phyloP scores from a whole-genome alignment of 2,888 invertebrate genomes.

The Parnassius apollo region DNA sequence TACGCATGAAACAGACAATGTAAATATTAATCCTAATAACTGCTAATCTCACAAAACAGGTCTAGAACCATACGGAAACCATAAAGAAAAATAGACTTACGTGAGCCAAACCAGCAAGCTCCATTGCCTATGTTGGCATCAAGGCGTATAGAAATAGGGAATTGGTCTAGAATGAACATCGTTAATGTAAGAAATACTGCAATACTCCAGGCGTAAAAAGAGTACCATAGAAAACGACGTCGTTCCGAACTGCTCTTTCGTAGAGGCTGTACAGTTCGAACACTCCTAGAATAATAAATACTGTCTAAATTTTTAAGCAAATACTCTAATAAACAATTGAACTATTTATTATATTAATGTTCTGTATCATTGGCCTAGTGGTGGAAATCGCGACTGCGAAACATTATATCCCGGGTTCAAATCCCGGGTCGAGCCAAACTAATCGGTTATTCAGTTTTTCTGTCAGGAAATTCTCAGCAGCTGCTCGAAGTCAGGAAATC shows the following conservation, averaged over 20 bases:
- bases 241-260: conserved; percentile 68
- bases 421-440: too few species aligned
- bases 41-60: conserved; percentile 2
- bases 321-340: neutral
- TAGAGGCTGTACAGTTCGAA: conserved; percentile 70
- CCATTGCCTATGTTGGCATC: conserved; percentile 82
- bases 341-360: too few species aligned
- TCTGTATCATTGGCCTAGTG: too few species aligned
- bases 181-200: conserved; percentile 79
- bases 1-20: conserved; percentile 5
- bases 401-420: too few species aligned
- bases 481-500: too few species aligned
- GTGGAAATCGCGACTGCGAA: too few species aligned
- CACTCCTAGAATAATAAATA: conserved; percentile 46
- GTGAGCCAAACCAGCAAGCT: conserved; percentile 84
- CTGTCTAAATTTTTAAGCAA: conserved; percentile 35
- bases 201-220: conserved; percentile 86
- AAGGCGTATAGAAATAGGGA: conserved; percentile 57
- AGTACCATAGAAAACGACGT: conserved; percentile 84
- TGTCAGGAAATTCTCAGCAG: too few species aligned
- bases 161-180: conserved; percentile 79
- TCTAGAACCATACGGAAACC: neutral
- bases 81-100: conserved; percentile 59
- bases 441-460: too few species aligned
- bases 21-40: conserved; percentile 13